A percentile compares a stretch with the other conserved stretches of the same genome.
phyloP scores from a whole-genome alignment of 2,797 vertebrate species.

The Gephyroberyx darwinii region DNA sequence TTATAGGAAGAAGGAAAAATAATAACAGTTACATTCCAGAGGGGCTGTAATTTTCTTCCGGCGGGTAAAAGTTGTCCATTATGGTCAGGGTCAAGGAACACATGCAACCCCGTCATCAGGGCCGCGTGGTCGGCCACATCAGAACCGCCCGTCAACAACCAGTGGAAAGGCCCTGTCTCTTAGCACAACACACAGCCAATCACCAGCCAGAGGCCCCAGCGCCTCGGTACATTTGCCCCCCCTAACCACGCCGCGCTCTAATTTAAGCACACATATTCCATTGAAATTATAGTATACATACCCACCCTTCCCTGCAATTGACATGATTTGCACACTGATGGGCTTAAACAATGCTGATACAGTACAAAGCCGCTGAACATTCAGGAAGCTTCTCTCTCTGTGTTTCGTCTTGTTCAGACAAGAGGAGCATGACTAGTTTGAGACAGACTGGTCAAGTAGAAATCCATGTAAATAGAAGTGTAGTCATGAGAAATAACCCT shows the following conservation, averaged over 20 bases:
- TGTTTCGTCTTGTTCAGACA: conserved; percentile 48
- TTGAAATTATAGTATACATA: conserved; percentile 83
- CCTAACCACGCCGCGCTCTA: conserved; percentile 81
- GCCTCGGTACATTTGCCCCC: conserved; percentile 75
- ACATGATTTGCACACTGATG: conserved; percentile 77
- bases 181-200: conserved; percentile 80
- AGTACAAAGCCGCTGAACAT: conserved; percentile 19
- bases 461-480: not conserved
- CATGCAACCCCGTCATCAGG: conserved; percentile 84
- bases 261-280: conserved; percentile 82
- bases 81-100: conserved; percentile 87
- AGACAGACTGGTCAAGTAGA: not conserved
- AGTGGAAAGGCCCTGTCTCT: conserved; percentile 83
- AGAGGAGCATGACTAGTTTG: not conserved
- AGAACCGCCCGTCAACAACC: conserved; percentile 78
- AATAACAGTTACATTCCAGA: conserved; percentile 86
- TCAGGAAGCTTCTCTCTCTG: conserved; percentile 26
- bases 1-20: conserved; percentile 83
- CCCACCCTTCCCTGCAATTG: conserved; percentile 84
- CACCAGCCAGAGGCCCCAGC: conserved; percentile 69
- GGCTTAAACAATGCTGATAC: conserved; percentile 74
- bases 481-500: not conserved
- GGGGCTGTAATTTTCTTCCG: conserved; percentile 88
- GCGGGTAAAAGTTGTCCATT: conserved; percentile 84
- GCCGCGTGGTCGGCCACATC: conserved; percentile 82